phyloP scores from a whole-genome alignment of 2,113 vertebrate genomes.

The Nesoenas mayeri region DNA sequence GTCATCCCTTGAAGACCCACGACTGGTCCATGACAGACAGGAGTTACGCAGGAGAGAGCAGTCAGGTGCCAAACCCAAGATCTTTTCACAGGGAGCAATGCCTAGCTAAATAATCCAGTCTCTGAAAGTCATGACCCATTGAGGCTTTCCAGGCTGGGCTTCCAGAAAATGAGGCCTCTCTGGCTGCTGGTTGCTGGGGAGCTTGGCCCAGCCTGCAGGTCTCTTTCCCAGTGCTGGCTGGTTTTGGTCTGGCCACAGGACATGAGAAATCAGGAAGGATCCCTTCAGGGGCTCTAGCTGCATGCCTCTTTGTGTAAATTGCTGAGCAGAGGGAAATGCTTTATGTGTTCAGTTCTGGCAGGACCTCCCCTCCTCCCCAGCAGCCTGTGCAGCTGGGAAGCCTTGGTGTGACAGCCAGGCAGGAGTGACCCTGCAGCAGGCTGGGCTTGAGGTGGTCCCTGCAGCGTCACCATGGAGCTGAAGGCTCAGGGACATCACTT shows the following conservation, averaged over 20 bases:
- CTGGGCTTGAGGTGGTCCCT: not conserved
- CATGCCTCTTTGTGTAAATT: not conserved
- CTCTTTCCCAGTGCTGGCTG: not conserved
- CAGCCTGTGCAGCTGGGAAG: not conserved
- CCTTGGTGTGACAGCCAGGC: not conserved
- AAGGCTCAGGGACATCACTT: not conserved
- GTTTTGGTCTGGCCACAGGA: not conserved
- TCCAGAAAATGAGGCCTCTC: not conserved
- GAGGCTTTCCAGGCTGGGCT: not conserved
- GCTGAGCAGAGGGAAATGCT: not conserved
- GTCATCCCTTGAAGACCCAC: not conserved
- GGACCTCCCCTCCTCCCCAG: not conserved
- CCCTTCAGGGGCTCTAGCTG: not conserved
- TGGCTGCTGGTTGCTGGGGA: not conserved
- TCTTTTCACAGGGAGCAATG: not conserved
- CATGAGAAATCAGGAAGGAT: not conserved
- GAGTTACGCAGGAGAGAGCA: not conserved
- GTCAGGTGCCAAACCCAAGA: not conserved
- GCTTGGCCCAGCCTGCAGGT: not conserved
- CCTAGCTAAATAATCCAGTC: not conserved
- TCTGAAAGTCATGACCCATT: not conserved
- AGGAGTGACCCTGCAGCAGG: not conserved
- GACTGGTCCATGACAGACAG: not conserved
- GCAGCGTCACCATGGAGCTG: accelerated
- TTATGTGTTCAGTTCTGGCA: not conserved